Evolutionary conservation across 1,140 invertebrate genomes (phyloP).

Genomic region (Monochamus saltuarius): DNA sequence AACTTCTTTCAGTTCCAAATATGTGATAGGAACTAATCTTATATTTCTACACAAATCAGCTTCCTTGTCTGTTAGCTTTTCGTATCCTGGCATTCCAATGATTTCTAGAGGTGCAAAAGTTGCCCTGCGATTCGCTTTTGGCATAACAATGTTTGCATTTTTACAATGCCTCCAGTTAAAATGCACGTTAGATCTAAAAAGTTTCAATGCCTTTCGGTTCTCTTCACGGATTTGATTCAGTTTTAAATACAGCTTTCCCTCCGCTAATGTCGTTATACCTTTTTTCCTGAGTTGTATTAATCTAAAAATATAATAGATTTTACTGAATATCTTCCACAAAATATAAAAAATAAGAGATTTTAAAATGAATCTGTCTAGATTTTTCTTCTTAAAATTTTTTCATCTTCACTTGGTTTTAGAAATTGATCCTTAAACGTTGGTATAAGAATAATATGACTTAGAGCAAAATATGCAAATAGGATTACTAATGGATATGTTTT

Average conservation of each 20-base stretch:
- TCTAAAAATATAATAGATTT: constrained; percentile 32
- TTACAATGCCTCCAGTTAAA: constrained; percentile 45
- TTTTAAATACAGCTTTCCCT: constrained; percentile 67
- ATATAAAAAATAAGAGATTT: too few species aligned
- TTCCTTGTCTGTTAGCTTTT: constrained; percentile 71
- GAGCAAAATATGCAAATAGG: constrained; percentile 15
- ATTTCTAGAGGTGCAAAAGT: constrained; percentile 72
- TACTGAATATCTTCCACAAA: neutral
- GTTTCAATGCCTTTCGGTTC: constrained; percentile 56
- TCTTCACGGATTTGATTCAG: constrained; percentile 63
- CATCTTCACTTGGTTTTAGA: constrained; percentile 6
- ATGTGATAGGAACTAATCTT: constrained; percentile 74
- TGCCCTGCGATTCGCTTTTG: constrained; percentile 33
- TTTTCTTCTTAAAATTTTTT: constrained; percentile 15
- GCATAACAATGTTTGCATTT: constrained; percentile 34
- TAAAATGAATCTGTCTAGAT: neutral
- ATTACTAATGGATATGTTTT: constrained; percentile 10
- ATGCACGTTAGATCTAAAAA: constrained; percentile 37
- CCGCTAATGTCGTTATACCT: constrained; percentile 68
- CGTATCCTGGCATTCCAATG: constrained; percentile 74
- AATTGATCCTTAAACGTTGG: constrained; percentile 13
- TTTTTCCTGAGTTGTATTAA: constrained; percentile 69
- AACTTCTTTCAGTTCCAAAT: constrained; percentile 73
- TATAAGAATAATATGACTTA: constrained; percentile 18
- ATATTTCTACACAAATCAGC: constrained; percentile 73